Evolutionary conservation across 2,888 invertebrate genomes (phyloP), one percentile per base, ranked within the genome.

Genomic region (Athalia cordata): DNA sequence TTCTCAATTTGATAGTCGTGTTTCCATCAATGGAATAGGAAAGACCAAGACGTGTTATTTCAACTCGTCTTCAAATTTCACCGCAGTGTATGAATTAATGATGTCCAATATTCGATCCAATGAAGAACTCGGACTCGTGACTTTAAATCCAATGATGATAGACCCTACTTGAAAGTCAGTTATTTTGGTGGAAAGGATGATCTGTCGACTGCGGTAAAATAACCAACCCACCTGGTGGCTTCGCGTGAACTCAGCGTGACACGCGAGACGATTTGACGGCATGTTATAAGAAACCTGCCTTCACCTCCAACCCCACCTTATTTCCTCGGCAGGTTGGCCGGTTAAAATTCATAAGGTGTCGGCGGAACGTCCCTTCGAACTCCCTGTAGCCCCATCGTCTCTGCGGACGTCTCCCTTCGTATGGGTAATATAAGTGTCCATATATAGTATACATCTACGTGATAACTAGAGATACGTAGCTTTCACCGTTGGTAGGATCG

Each of bases 341-440:
- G 72, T 72, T 72, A 72, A 72, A 72, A 72, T 72, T 72, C 72
- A 72, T 72, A 72, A 72, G 72, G 59, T 72, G 72, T 72, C 59
- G 72, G 72, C 72, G 72, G 57, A 70, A 59, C 70, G 59, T 57
- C 57, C 72, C 72, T 47, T 9, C 72, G 13, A 45, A 45, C 59
- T 59, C 72, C 47, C 29, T 29, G 29, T 29, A 29, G 29, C 29
- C 29, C 29, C 29, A 29, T 29, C 29, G 29, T 29, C 29, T 29
- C 29, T 29, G 29, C 29, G 29, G 29, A 29, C 29, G 29, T 29
- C 29, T 29, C 29, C 29, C 29, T 29, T 29, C 29, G 29, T 29
- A 29, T 29, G 29, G 29, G 29, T 29, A 29, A 29, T 29, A 29
- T 29, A 29, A 29, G 29, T 29, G 29, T 29, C 29, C 29, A 29